Conservation (phyloP, 2,888 invertebrate species). For the Drosophila subquinaria region DNA sequence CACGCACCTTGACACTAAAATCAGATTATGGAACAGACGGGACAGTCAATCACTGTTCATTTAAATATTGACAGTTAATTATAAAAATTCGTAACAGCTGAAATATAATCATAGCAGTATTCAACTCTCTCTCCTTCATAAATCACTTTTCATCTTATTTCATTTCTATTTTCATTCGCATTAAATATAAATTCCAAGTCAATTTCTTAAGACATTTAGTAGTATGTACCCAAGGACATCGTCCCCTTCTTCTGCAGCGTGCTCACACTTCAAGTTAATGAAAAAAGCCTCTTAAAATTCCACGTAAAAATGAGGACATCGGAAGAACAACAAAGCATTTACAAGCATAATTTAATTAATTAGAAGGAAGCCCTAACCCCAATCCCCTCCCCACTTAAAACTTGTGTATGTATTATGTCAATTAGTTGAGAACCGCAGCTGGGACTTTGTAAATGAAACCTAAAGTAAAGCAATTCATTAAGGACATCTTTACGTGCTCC, state of each 20-base stretch:
- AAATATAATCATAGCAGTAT: not conserved
- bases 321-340: slow-evolving; percentile 30
- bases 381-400: too few relatives aligned
- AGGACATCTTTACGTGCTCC: slow-evolving; percentile 28
- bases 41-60: not conserved
- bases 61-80: not conserved
- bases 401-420: slow-evolving; percentile 40
- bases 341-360: slow-evolving; percentile 63
- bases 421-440: slow-evolving; percentile 51
- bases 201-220: slow-evolving; percentile 1
- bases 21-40: slow-evolving; percentile 3
- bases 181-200: slow-evolving; percentile 22
- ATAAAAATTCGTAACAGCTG: not conserved
- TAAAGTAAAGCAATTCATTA: slow-evolving; percentile 27
- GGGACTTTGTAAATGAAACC: slow-evolving; percentile 31
- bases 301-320: slow-evolving; percentile 27
- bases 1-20: slow-evolving; percentile 12
- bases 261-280: slow-evolving; percentile 37
- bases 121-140: not conserved
- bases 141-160: too few relatives aligned
- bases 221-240: not conserved
- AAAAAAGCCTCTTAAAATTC: slow-evolving; percentile 52
- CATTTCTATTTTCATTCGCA: not conserved
- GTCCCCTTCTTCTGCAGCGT: not conserved
- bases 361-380: slow-evolving; percentile 29